These are phyloP conservation scores for Ctenoplectra terminalis DNA, from an alignment of 1,140 invertebrate genomes.

Conservation along the genomic window DNA sequence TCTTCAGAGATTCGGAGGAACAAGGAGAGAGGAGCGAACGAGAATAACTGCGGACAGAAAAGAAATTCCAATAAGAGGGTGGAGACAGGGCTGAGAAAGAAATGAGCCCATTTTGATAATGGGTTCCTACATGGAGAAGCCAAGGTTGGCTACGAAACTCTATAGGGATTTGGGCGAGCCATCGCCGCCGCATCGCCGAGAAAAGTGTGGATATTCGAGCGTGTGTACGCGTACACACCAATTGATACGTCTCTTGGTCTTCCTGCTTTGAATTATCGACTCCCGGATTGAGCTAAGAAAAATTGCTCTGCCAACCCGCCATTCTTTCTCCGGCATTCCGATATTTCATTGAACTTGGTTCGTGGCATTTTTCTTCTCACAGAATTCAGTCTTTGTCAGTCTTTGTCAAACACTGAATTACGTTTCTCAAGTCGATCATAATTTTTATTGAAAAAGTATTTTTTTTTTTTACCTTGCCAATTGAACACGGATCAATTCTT, in stretches of 20 bases:
- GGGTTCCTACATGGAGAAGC: conserved; percentile 72
- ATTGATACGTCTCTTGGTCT: conserved; percentile 48
- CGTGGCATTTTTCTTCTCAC: not conserved
- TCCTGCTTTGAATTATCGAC: conserved; percentile 69
- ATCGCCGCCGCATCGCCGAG: conserved; percentile 71
- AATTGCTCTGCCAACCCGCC: not conserved
- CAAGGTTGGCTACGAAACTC: conserved; percentile 71
- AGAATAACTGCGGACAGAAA: conserved; percentile 60
- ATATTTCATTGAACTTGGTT: conserved; percentile 3
- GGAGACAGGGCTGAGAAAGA: conserved; percentile 73
- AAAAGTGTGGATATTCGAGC: conserved; percentile 65
- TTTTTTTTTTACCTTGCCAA: too few relatives aligned
- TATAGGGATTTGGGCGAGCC: conserved; percentile 77
- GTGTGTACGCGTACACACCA: conserved; percentile 45
- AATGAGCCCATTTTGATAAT: conserved; percentile 82
- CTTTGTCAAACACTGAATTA: too few relatives aligned
- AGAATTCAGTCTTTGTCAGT: too few relatives aligned
- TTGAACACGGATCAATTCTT: too few relatives aligned
- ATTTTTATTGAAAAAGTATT: too few relatives aligned
- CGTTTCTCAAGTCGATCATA: too few relatives aligned
- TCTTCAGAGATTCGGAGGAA: conserved; percentile 58
- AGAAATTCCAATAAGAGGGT: conserved; percentile 73
- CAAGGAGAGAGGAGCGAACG: conserved; percentile 22
- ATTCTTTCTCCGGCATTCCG: not conserved
- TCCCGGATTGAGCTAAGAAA: conserved; percentile 43